Base-by-base conservation (phyloP, 37 sponge, comb jelly and placozoan genomes). In the Eunapius fragilis region DNA sequence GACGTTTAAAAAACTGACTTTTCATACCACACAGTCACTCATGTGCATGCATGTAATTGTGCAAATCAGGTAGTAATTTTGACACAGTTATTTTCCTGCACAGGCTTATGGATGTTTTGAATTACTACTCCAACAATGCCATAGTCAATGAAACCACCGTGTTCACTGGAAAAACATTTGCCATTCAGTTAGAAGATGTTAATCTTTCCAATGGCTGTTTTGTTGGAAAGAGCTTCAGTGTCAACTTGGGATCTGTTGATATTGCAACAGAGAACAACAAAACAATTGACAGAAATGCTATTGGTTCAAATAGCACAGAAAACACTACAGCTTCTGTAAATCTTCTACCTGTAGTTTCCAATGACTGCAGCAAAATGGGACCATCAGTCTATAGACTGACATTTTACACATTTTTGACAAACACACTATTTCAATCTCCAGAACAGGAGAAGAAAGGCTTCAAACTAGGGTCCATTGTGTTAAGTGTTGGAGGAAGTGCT, bases 101-200 rank as follows among this genome's bases (percentile, higher is more conserved):
- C 58, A 58, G 58, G 58, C 58, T 58, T 10, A 17, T 58, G 22
- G 22, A 58, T 1, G 14, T 58, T 11, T 11, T 58, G 58, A 58
- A 58, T 19, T 58, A 58, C 17, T 58, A 58, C 58, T 58, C 58
- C 58, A 58, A 58, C 14, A 58, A 58, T 58, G 58, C 58, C 17
- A 11, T 58, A 4, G 22, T 58, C 2, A 58, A 58, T 58, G 58
- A 58, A 58, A 58, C 58, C 58, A 58, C 58, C 2, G 58, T 58
- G 58, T 58, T 58, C 14, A 58, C 58, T 17, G 58, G 58, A 19
- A 58, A 67, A 22, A 83, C 74, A 2, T 89, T 69, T 84, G 89
- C 85, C 17, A 25, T 84, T 67, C 89, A 84, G 49, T n/a, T 89
- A 37, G 69, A 89, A 32, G 79, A 89, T 37, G 33, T 83, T 35